phyloP scores from a whole-genome alignment of 2,797 vertebrate species.

The Galagoides demidoff region DNA sequence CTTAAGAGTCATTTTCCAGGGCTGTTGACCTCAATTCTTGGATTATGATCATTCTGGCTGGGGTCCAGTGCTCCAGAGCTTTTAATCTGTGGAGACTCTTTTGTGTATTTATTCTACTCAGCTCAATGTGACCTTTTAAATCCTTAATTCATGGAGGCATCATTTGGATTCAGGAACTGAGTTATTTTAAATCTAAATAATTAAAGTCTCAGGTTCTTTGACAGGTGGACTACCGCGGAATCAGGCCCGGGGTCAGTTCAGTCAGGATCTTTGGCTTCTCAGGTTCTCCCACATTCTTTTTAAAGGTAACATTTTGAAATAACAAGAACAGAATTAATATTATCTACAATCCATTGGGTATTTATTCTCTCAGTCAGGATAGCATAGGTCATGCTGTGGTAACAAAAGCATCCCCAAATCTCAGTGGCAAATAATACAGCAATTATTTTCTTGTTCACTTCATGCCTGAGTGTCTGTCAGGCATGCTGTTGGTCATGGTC shows the following conservation, averaged over 20 bases:
- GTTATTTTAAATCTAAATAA: constrained; percentile 36
- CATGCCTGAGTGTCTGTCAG: not conserved
- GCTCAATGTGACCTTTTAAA: constrained; percentile 73
- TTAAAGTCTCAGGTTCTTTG: not conserved
- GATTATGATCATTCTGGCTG: constrained; percentile 70
- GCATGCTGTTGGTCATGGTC: not conserved
- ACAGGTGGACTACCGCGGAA: not conserved
- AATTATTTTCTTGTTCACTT: not conserved
- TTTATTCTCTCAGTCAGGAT: not conserved
- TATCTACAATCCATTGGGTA: not conserved
- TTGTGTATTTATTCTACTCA: constrained; percentile 68
- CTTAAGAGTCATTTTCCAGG: constrained; percentile 67
- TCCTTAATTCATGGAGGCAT: constrained; percentile 48
- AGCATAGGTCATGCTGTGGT: not conserved
- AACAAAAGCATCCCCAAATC: not conserved
- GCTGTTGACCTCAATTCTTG: constrained; percentile 76
- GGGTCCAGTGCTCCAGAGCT: constrained; percentile 48
- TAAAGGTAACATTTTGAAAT: constrained; percentile 18
- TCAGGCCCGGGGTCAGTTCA: not conserved
- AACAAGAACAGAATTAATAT: not conserved
- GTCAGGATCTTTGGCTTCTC: not conserved
- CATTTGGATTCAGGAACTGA: constrained; percentile 42
- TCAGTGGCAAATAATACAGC: not conserved
- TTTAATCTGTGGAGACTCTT: constrained; percentile 71
- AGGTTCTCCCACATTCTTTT: not conserved